phyloP scores from a whole-genome alignment of 2,888 invertebrate species.

The Hypena proboscidalis region DNA sequence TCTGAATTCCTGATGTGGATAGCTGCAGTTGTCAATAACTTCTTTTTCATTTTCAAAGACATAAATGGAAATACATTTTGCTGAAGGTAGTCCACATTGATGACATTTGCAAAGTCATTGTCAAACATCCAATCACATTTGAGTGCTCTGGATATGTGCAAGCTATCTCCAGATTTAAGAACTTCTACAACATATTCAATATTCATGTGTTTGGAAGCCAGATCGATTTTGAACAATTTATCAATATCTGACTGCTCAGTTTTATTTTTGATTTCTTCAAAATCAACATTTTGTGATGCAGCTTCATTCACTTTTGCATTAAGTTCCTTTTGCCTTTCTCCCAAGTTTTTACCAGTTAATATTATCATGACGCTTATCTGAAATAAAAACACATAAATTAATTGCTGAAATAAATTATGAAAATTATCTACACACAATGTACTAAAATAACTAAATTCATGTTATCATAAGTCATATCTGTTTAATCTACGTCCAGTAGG shows the following conservation, averaged over 20 bases:
- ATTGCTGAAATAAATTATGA: too few species aligned
- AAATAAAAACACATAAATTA: constrained; percentile 14
- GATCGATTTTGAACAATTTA: constrained; percentile 64
- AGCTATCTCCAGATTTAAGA: constrained; percentile 60
- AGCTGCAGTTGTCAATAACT: constrained; percentile 53
- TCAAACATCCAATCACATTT: constrained; percentile 62
- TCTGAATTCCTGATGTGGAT: constrained; percentile 46
- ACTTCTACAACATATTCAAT: constrained; percentile 59
- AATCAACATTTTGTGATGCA: constrained; percentile 28
- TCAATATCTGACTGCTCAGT: constrained; percentile 57
- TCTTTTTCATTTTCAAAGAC: constrained; percentile 66
- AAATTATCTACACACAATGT: too few species aligned
- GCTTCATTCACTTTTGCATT: constrained; percentile 54
- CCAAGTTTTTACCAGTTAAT: constrained; percentile 49
- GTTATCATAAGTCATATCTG: too few species aligned
- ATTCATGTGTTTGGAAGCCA: constrained; percentile 62
- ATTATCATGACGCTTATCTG: constrained; percentile 45
- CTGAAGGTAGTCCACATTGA: constrained; percentile 58
- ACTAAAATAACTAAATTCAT: too few species aligned
- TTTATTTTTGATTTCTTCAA: constrained; percentile 45
- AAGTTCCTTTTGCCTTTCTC: constrained; percentile 52
- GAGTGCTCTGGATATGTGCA: constrained; percentile 60
- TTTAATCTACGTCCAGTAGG: too few species aligned
- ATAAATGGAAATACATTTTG: constrained; percentile 61
- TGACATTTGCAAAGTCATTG: constrained; percentile 48